These are phyloP conservation scores for Ephialtes manifestator DNA, from an alignment of 2,888 invertebrate genomes.

Conservation along the genomic window DNA sequence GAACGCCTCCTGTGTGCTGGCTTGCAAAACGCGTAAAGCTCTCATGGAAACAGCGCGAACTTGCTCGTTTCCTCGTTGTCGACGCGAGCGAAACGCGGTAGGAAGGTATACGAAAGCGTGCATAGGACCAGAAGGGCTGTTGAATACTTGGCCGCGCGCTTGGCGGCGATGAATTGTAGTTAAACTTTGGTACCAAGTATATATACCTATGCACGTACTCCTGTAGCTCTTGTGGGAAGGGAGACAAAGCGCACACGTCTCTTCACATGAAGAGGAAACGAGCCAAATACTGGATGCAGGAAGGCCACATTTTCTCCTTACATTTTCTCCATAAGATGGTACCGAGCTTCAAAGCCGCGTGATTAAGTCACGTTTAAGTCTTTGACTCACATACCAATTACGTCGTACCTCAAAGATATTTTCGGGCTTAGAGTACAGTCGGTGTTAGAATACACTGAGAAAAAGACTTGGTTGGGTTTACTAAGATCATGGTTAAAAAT, in stretches of 20 bases:
- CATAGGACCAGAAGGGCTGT: constrained; percentile 10
- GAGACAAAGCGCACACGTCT: constrained; percentile 13
- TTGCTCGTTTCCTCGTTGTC: constrained; percentile 50
- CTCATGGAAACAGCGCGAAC: constrained; percentile 8
- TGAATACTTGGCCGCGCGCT: constrained; percentile 29
- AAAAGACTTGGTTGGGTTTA: too few relatives aligned
- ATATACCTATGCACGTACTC: constrained; percentile 14
- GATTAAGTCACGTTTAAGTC: neutral
- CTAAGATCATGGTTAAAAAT: too few relatives aligned
- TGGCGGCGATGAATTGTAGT: constrained; percentile 43
- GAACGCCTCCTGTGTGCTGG: constrained; percentile 38
- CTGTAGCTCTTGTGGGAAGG: neutral
- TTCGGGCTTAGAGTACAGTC: neutral
- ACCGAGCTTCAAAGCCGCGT: neutral
- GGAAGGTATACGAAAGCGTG: constrained; percentile 30
- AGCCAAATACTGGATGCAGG: neutral
- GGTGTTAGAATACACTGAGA: too few relatives aligned
- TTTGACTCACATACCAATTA: neutral
- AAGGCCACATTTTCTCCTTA: constrained; percentile 15
- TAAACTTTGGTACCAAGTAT: constrained; percentile 36
- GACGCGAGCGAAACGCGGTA: constrained; percentile 19
- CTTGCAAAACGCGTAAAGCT: constrained; percentile 34
- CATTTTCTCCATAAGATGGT: neutral
- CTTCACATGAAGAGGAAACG: too few relatives aligned
- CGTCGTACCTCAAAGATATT: neutral